phyloP scores from a whole-genome alignment of 2,113 vertebrate species.

The Prunella fulvescens region DNA sequence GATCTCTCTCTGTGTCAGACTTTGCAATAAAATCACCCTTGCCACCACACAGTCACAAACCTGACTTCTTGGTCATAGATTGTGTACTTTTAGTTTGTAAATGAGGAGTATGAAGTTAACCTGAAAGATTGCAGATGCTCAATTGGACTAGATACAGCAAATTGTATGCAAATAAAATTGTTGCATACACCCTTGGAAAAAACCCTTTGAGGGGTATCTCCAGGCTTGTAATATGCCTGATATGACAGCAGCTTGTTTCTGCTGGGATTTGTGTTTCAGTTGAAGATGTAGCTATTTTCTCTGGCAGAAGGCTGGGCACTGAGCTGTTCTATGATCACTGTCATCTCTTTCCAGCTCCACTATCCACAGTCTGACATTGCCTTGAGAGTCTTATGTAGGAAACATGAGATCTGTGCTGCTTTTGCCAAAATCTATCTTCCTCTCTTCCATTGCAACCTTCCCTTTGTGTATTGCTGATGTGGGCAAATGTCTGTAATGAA shows the following conservation, averaged over 20 bases:
- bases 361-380: neutral
- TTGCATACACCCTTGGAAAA: neutral
- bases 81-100: neutral
- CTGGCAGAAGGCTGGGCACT: neutral
- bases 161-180: neutral
- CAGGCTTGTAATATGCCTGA: neutral
- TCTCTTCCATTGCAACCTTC: neutral
- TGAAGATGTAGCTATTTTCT: neutral
- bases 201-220: neutral
- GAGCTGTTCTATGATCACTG: neutral
- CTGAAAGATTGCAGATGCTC: neutral
- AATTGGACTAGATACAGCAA: neutral
- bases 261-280: neutral
- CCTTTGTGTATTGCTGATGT: neutral
- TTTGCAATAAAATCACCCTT: neutral
- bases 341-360: neutral
- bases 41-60: neutral
- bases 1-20: neutral
- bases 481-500: neutral
- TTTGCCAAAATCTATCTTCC: neutral
- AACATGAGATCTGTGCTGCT: neutral
- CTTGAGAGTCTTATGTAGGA: neutral
- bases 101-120: neutral
- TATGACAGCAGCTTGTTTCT: neutral
- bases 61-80: neutral